Conservation (phyloP, 2,888 invertebrate genomes). For the Tuberolachnus salignus region DNA sequence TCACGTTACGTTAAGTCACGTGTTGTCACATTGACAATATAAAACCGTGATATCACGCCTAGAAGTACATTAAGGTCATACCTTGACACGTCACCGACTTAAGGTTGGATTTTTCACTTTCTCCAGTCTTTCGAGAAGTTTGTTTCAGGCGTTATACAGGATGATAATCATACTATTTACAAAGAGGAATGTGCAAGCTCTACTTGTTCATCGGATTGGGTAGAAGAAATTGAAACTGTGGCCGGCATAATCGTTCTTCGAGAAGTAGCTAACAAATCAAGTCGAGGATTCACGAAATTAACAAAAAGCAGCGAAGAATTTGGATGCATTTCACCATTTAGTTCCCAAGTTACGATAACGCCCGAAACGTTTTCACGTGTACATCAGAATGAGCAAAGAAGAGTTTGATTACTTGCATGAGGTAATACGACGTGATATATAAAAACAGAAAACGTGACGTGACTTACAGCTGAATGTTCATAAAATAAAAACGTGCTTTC, state of each 20-base stretch:
- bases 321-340: conserved; percentile 19
- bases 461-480: no score
- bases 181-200: conserved; percentile 14
- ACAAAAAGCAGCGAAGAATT: conserved; percentile 13
- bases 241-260: conserved; percentile 6
- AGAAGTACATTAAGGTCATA: conserved; percentile 18
- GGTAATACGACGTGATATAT: no score
- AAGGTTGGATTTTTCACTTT: no score
- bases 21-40: no score
- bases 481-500: no score
- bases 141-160: not conserved
- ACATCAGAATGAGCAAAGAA: no score
- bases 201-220: conserved; percentile 13
- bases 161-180: not conserved
- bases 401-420: no score
- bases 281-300: not conserved
- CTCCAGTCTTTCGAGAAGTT: conserved; percentile 21
- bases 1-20: no score
- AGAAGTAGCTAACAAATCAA: not conserved
- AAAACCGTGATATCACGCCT: no score
- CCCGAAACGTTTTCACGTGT: conserved; percentile 23
- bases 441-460: no score
- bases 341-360: conserved; percentile 10
- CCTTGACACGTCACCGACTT: not conserved
- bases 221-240: conserved; percentile 3